These are phyloP conservation scores for Anthoscopus minutus DNA, from an alignment of 2,113 vertebrate species.

Conservation along the genomic window DNA sequence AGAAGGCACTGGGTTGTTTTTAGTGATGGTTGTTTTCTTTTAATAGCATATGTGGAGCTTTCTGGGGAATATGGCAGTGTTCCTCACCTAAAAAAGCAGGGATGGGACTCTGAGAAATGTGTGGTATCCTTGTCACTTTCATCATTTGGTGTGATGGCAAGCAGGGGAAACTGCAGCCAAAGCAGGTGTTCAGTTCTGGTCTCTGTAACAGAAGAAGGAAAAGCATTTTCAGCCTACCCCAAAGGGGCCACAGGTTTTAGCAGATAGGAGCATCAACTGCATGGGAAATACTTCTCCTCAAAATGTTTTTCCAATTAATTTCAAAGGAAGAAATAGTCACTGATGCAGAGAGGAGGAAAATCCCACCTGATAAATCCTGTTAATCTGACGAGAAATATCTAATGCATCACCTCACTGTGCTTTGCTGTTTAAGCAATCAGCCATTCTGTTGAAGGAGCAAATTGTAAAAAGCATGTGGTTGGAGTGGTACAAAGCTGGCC, in stretches of 20 bases:
- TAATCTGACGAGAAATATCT: neutral
- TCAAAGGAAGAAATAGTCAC: neutral
- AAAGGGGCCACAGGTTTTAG: neutral
- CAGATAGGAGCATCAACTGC: neutral
- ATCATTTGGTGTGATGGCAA: neutral
- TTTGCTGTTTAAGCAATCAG: neutral
- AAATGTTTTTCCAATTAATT: neutral
- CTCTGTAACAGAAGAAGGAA: rapidly evolving
- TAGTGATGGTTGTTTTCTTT: neutral
- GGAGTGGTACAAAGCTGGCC: neutral
- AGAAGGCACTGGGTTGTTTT: neutral
- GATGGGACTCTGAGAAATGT: neutral
- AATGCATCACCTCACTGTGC: neutral
- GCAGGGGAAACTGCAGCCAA: neutral
- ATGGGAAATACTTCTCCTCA: neutral
- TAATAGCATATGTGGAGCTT: neutral
- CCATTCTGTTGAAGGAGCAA: neutral
- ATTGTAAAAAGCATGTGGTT: neutral
- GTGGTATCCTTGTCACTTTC: neutral
- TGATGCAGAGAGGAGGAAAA: neutral
- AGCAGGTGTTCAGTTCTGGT: neutral
- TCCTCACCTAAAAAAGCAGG: neutral
- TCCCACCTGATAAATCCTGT: neutral
- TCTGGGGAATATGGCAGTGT: neutral
- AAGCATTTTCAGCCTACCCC: neutral